Percentiles rank a stretch among this genome's conserved stretches.
phyloP scores from a whole-genome alignment of 1,140 invertebrate genomes.

The Drosophila pruinosa region DNA sequence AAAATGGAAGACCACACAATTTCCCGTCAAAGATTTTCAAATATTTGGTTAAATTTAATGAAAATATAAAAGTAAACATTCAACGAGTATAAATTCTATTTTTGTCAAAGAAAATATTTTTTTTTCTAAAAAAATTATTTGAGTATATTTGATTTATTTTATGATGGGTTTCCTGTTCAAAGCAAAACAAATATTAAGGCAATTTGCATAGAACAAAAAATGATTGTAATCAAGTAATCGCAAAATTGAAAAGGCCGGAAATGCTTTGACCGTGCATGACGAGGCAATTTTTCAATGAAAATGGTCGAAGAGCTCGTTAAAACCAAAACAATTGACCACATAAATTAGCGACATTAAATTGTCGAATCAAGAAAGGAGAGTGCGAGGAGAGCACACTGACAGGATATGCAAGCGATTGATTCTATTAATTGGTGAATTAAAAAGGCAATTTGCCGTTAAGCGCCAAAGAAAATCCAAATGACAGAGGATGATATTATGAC shows the following conservation, averaged over 20 bases:
- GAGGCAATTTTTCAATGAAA: slow-evolving; percentile 56
- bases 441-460: slow-evolving; percentile 49
- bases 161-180: neutral
- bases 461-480: slow-evolving; percentile 27
- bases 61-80: neutral
- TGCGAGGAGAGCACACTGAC: slow-evolving; percentile 18
- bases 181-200: neutral
- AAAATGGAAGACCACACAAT: neutral
- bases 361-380: slow-evolving; percentile 1
- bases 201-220: slow-evolving; percentile 2
- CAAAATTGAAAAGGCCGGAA: slow-evolving; percentile 26
- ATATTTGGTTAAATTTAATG: neutral
- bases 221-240: neutral
- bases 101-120: neutral
- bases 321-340: slow-evolving; percentile 77
- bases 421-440: slow-evolving; percentile 78
- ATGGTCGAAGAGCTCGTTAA: slow-evolving; percentile 63
- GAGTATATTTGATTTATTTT: slow-evolving; percentile 2
- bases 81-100: neutral
- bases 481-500: slow-evolving; percentile 58
- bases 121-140: neutral
- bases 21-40: neutral
- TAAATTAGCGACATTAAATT: slow-evolving; percentile 75
- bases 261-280: slow-evolving; percentile 33
- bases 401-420: slow-evolving; percentile 73